phyloP scores from a whole-genome alignment of 2,113 vertebrate genomes.

The Odontesthes bonariensis region DNA sequence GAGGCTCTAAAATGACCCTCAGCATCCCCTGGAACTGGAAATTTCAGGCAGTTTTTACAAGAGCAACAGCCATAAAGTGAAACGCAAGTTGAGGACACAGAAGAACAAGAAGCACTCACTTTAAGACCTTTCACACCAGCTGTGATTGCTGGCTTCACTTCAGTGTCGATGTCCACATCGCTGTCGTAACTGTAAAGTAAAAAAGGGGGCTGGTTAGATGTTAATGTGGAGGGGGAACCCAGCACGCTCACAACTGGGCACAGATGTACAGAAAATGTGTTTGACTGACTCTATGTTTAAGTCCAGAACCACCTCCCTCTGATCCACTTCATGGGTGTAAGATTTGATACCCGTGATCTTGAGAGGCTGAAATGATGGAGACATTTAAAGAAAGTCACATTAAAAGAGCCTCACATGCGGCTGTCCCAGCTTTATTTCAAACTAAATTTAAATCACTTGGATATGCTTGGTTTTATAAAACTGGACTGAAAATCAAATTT shows the following conservation, averaged over 20 bases:
- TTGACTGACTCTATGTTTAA: constrained; percentile 87
- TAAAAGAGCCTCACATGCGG: not conserved
- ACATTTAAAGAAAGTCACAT: not conserved
- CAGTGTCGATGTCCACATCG: constrained; percentile 92
- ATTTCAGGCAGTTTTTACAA: not conserved
- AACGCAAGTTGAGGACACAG: not conserved
- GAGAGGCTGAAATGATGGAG: constrained; percentile 85
- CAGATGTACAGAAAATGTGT: not conserved
- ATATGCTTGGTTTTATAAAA: not conserved
- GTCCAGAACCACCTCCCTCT: constrained; percentile 90
- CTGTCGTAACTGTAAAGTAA: constrained; percentile 86
- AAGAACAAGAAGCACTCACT: constrained; percentile 73
- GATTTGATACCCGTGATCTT: constrained; percentile 89
- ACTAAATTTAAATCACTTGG: too few relatives aligned
- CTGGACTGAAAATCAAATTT: not conserved
- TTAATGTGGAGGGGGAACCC: not conserved
- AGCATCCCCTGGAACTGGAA: constrained; percentile 90
- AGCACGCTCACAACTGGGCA: not conserved
- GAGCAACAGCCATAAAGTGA: rapidly evolving
- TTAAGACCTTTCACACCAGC: constrained; percentile 92
- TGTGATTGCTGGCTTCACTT: constrained; percentile 87
- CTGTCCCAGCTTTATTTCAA: not conserved
- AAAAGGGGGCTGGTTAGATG: not conserved
- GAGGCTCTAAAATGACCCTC: constrained; percentile 91
- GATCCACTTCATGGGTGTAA: constrained; percentile 88